phyloP scores from a whole-genome alignment of 2,113 vertebrate genomes.

The Cyphomyrus plagiostoma region DNA sequence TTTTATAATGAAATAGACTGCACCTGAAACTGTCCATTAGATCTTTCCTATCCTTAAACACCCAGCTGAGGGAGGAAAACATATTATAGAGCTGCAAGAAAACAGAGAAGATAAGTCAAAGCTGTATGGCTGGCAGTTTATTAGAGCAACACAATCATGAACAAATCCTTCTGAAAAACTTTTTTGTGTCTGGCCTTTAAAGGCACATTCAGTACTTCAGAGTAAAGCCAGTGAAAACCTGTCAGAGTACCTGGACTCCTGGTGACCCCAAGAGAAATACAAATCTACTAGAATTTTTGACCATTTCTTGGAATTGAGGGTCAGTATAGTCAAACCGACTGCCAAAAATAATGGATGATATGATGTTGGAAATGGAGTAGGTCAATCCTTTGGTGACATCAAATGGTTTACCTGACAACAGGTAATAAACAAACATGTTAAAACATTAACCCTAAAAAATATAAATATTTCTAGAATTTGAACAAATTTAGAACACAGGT shows the following conservation, averaged over 20 bases:
- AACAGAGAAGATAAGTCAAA: neutral
- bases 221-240: neutral
- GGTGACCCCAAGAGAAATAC: conserved; percentile 32
- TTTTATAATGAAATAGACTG: neutral
- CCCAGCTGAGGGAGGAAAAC: conserved; percentile 44
- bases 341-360: conserved; percentile 58
- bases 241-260: conserved; percentile 40
- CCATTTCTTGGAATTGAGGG: conserved; percentile 39
- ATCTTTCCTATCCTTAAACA: conserved; percentile 33
- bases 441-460: neutral
- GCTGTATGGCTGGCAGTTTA: too few species aligned
- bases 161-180: neutral
- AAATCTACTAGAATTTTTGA: conserved; percentile 38
- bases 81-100: conserved; percentile 50
- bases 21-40: neutral
- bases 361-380: conserved; percentile 56
- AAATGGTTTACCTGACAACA: conserved; percentile 51
- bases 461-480: neutral
- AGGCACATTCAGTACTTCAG: neutral
- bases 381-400: conserved; percentile 38
- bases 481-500: too few species aligned
- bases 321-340: conserved; percentile 58
- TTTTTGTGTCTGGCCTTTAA: neutral
- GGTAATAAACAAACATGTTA: neutral
- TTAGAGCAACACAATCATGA: neutral